phyloP scores from a whole-genome alignment of 1,140 invertebrate genomes.

The Pseudomyrmex gracilis region DNA sequence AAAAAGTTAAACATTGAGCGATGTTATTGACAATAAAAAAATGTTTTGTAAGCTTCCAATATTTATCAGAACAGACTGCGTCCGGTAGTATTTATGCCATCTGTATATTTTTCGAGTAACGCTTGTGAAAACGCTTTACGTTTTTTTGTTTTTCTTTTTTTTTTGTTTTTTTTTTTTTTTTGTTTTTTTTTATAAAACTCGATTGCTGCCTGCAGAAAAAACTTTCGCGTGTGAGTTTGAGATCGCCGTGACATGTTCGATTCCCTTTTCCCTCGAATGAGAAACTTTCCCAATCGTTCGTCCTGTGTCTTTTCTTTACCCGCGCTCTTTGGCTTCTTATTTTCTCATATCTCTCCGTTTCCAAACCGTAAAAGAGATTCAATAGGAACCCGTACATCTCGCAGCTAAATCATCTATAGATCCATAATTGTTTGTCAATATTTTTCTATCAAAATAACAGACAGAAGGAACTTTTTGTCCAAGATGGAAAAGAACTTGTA shows the following conservation, averaged over 20 bases:
- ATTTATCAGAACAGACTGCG: conserved; percentile 44
- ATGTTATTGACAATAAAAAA: conserved; percentile 56
- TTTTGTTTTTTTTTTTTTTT: conserved; percentile 26
- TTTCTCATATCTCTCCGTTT: conserved; percentile 34
- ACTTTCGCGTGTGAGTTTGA: not conserved
- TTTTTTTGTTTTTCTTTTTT: conserved; percentile 10
- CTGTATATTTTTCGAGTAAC: conserved; percentile 48
- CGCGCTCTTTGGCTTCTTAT: conserved; percentile 19
- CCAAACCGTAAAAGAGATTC: conserved; percentile 27
- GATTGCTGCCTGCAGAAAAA: conserved; percentile 14
- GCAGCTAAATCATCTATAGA: conserved; percentile 34
- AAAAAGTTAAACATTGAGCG: conserved; percentile 50
- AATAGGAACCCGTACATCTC: conserved; percentile 11
- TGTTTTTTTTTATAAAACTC: conserved; percentile 38
- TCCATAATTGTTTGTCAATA: not conserved
- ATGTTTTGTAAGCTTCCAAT: conserved; percentile 50
- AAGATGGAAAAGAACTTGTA: conserved; percentile 7
- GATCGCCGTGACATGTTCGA: conserved; percentile 21
- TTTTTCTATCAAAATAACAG: not conserved
- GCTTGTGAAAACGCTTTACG: conserved; percentile 50
- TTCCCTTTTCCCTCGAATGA: not conserved
- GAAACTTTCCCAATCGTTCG: conserved; percentile 29
- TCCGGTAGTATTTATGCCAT: conserved; percentile 47
- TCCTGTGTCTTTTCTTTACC: not conserved
- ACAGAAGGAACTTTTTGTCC: not conserved